Evolutionary conservation across 2,888 invertebrate genomes (phyloP), one percentile per base, ranked within the genome.

Genomic region (Trichogramma evanescens): DNA sequence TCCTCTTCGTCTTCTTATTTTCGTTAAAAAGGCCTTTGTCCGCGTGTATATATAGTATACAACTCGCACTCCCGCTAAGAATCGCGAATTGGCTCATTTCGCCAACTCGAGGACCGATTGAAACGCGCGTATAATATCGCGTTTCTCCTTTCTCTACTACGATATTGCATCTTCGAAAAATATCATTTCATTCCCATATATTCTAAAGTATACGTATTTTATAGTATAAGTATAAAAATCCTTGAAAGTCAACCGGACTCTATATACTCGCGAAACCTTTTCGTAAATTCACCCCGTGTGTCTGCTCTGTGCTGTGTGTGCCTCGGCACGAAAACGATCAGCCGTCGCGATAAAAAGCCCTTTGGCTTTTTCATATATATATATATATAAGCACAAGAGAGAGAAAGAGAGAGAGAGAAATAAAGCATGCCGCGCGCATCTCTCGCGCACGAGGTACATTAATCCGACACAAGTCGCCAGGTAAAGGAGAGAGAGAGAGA

Each of bases 391-490:
- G 13, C 48, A 45, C 45, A 3, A 45, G 43, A 45, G 46, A 50
- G 43, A 7, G 39, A n/a, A n/a, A n/a, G 1, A 45, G 43, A 45
- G 46, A 42, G n/a, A 50, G 51, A 60, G 42, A 60, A 60, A 60
- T 51, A 60, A 58, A 63, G 53, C 58, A 55, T 42, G 43, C 50
- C 51, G 51, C 48, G 26, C 26, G 26, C 26, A 26, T 26, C 26
- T 26, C 48, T 6, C 7, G 54, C 6, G 46, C n/a, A 10, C n/a
- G n/a, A n/a, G 46, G 55, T 60, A 60, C 55, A 60, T 60, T 60
- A 63, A 63, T 63, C 59, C 58, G 59, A 63, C 26, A 26, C 59
- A 55, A 63, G 59, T 60, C 57, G 58, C 45, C 44, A 10, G 54
- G 54, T 53, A 53, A 26, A 7, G 10, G 53, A 5, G 50, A 6